Evolutionary conservation across 1,140 invertebrate species (phyloP).

Genomic region (Portunus trituberculatus): DNA sequence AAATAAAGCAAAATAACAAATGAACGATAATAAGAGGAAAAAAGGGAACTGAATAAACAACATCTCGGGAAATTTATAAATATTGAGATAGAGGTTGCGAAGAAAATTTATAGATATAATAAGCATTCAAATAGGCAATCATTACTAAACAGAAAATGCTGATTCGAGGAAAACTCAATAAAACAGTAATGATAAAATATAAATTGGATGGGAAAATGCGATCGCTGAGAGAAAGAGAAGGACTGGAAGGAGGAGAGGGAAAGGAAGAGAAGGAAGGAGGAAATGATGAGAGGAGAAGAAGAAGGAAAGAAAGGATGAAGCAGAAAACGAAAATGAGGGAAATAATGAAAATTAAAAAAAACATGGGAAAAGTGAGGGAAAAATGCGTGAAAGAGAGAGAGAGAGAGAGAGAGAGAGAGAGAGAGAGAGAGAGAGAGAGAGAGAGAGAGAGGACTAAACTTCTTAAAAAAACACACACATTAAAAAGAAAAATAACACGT

Average conservation of each 20-base stretch:
- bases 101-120: conserved; percentile 15
- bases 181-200: conserved; percentile 15
- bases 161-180: conserved; percentile 3
- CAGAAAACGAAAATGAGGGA: not conserved
- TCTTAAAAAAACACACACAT: too few relatives aligned
- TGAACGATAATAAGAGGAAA: too few relatives aligned
- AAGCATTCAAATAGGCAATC: conserved; percentile 5
- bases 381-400: too few relatives aligned
- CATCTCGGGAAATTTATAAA: too few relatives aligned
- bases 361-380: not conserved
- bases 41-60: too few relatives aligned
- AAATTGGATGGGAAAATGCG: not conserved
- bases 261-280: not conserved
- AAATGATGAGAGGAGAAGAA: not conserved
- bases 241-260: not conserved
- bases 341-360: not conserved
- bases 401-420: too few relatives aligned
- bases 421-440: too few relatives aligned
- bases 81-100: not conserved
- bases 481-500: too few relatives aligned
- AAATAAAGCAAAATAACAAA: too few relatives aligned
- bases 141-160: not conserved
- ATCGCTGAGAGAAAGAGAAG: not conserved
- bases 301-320: not conserved
- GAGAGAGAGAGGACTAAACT: too few relatives aligned